Conservation (phyloP, 2,113 vertebrate species). For the Pristiophorus japonicus region DNA sequence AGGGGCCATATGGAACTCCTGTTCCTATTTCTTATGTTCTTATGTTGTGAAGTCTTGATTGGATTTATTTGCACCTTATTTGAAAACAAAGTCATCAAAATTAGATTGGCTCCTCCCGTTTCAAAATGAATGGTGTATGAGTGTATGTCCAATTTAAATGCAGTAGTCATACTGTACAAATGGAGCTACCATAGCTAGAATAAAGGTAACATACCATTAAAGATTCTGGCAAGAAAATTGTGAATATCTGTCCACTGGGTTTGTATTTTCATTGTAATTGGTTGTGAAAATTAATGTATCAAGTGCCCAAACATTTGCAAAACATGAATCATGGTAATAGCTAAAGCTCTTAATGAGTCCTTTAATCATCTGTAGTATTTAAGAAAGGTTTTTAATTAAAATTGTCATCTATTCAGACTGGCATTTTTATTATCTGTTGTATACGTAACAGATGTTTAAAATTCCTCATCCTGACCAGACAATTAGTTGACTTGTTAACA, state of each 20-base stretch:
- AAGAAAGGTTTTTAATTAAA: constrained; percentile 32
- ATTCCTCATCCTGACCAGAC: not conserved
- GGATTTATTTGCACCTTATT: not conserved
- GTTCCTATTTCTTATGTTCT: too few species aligned
- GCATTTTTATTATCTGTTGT: constrained; percentile 21
- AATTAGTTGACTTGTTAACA: constrained; percentile 18
- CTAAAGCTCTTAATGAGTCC: constrained; percentile 19
- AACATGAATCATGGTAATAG: constrained; percentile 28
- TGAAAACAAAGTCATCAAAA: not conserved
- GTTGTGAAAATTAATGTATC: constrained; percentile 8
- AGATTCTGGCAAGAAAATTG: constrained; percentile 3
- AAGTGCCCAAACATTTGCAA: constrained; percentile 20
- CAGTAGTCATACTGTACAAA: too few species aligned
- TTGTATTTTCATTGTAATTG: constrained; percentile 12
- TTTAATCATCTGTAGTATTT: constrained; percentile 22
- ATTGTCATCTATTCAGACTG: constrained; percentile 31
- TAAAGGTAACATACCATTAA: not conserved
- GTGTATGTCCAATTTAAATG: too few species aligned
- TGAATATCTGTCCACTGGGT: not conserved
- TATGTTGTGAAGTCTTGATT: not conserved
- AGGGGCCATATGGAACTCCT: too few species aligned
- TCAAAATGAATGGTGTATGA: not conserved
- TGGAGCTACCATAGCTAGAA: not conserved
- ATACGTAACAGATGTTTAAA: constrained; percentile 30
- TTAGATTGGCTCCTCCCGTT: not conserved